Percentiles rank a stretch among this genome's conserved stretches.
These are phyloP conservation scores for Bergia puertoricense DNA, from an alignment of 92 coral and sea anemone genomes.

Conservation along the genomic window DNA sequence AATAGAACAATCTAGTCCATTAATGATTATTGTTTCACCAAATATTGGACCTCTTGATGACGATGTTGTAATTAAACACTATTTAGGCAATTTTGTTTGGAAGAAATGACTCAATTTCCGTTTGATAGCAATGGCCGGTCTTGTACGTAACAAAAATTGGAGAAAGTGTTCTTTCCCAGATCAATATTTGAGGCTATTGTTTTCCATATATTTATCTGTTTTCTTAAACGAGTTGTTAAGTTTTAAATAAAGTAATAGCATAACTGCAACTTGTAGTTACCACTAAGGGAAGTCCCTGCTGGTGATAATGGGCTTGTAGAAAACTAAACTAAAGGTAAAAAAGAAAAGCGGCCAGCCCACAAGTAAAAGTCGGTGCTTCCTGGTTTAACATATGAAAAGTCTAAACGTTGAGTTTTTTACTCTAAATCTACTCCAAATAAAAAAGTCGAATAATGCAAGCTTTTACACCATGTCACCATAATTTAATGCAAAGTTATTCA, in stretches of 20 bases:
- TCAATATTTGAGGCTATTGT: constrained; percentile 27
- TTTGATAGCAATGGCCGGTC: neutral
- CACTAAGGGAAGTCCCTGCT: too few species aligned
- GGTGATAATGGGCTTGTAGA: too few species aligned
- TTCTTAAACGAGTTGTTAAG: neutral
- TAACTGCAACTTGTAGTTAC: neutral
- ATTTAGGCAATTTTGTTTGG: constrained; percentile 2
- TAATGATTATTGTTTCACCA: neutral
- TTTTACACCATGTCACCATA: too few species aligned
- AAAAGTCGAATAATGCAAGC: too few species aligned
- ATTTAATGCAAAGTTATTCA: too few species aligned
- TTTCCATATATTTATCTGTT: neutral
- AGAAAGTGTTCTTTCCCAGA: constrained; percentile 2
- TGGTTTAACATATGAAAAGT: too few species aligned
- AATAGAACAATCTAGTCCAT: neutral
- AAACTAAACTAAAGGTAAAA: too few species aligned
- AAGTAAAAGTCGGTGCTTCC: too few species aligned
- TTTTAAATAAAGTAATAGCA: neutral
- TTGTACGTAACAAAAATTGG: neutral
- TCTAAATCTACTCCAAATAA: too few species aligned
- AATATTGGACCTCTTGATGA: neutral
- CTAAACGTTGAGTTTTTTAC: too few species aligned
- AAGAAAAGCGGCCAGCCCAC: too few species aligned
- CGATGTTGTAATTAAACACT: neutral
- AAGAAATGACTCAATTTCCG: constrained; percentile 24